phyloP scores from a whole-genome alignment of 2,888 invertebrate genomes.

The Biston betularia region DNA sequence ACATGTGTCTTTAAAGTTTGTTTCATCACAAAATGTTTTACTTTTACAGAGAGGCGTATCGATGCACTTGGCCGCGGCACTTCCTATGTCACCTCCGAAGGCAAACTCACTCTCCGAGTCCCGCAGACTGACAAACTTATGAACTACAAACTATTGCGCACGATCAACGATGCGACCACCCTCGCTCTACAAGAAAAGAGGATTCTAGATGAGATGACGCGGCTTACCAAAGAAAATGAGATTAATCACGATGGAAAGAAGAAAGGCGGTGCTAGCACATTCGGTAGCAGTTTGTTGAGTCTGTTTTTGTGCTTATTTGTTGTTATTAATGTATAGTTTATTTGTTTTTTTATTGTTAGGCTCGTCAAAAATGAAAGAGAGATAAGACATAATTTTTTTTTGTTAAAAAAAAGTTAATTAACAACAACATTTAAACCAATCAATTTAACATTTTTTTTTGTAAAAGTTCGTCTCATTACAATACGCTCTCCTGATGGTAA shows the following conservation, averaged over 20 bases:
- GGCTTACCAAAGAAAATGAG: slow-evolving; percentile 73
- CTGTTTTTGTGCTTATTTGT: slow-evolving; percentile 42
- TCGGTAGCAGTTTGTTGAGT: slow-evolving; percentile 37
- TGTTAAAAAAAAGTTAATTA: too few species aligned
- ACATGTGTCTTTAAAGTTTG: too few species aligned
- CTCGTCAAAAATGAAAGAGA: too few species aligned
- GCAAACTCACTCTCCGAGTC: slow-evolving; percentile 64
- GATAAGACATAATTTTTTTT: too few species aligned
- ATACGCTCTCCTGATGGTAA: too few species aligned
- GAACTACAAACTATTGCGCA: slow-evolving; percentile 90
- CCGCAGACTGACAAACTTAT: slow-evolving; percentile 61
- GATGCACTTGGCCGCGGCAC: slow-evolving; percentile 61
- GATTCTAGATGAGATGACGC: slow-evolving; percentile 79
- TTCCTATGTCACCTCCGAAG: slow-evolving; percentile 66
- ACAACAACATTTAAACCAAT: too few species aligned
- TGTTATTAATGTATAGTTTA: slow-evolving; percentile 27
- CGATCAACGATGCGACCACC: slow-evolving; percentile 89
- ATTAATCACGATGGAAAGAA: slow-evolving; percentile 68
- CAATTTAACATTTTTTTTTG: too few species aligned
- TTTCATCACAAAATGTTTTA: background rate
- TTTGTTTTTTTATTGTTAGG: background rate
- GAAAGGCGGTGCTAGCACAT: slow-evolving; percentile 43
- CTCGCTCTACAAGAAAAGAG: slow-evolving; percentile 83
- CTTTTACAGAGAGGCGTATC: slow-evolving; percentile 36
- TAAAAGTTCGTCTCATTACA: too few species aligned